phyloP scores from a whole-genome alignment of 2,113 vertebrate genomes.

The Amazona vittata region DNA sequence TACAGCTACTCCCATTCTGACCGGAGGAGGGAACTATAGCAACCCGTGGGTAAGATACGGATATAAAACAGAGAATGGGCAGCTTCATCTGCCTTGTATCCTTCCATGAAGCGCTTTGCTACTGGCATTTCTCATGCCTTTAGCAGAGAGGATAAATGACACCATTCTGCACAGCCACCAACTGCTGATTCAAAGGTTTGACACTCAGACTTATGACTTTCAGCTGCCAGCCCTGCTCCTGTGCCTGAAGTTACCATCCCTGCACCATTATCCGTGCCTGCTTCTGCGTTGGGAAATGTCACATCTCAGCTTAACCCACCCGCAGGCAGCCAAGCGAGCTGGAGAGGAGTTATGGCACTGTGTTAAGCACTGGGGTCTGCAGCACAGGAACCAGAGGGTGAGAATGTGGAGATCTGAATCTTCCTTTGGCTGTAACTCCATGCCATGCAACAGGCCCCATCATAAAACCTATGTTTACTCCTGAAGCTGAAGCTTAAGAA shows the following conservation, averaged over 20 bases:
- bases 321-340: accelerated
- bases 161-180: not conserved
- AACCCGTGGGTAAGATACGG: not conserved
- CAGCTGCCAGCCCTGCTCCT: not conserved
- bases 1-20: not conserved
- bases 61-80: not conserved
- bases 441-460: not conserved
- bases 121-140: not conserved
- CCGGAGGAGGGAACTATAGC: not conserved
- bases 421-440: not conserved
- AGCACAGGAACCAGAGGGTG: not conserved
- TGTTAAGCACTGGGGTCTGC: not conserved
- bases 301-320: not conserved
- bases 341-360: accelerated
- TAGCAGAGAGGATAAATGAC: not conserved
- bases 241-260: not conserved
- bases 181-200: not conserved
- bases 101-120: not conserved
- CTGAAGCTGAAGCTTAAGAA: not conserved
- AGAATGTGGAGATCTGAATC: not conserved
- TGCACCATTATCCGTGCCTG: not conserved
- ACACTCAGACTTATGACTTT: not conserved
- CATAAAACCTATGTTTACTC: not conserved
- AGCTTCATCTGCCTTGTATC: not conserved
- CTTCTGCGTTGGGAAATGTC: accelerated